Conservation (phyloP, 2,797 vertebrate species). For the Esox lucius region DNA sequence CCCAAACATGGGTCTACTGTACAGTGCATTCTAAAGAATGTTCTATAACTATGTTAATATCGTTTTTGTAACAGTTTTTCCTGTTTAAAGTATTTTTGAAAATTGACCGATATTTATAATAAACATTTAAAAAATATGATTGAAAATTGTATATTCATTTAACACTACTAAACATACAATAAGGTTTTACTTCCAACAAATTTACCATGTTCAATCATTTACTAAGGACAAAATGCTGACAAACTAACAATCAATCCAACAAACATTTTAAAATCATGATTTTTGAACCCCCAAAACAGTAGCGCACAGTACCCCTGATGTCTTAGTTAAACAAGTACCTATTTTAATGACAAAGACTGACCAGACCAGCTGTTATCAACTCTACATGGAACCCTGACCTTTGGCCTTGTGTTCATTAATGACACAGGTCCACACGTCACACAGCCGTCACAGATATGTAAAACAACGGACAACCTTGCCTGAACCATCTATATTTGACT, state of each 20-base stretch:
- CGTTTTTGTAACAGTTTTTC: conserved; percentile 51
- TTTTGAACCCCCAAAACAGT: not conserved
- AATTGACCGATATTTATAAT: conserved; percentile 62
- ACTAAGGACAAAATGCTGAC: not conserved
- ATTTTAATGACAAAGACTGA: too few relatives aligned
- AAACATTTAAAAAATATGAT: conserved; percentile 35
- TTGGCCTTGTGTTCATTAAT: conserved; percentile 30
- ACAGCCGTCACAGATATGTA: conserved; percentile 15
- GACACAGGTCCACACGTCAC: conserved; percentile 50
- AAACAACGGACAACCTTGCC: conserved; percentile 5
- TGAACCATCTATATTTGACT: conserved; percentile 63
- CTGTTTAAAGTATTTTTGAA: conserved; percentile 45
- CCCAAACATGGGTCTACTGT: not conserved
- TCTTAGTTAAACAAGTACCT: too few relatives aligned
- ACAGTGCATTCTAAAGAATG: not conserved
- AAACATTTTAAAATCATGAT: not conserved
- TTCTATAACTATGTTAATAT: conserved; percentile 23
- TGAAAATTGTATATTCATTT: not conserved
- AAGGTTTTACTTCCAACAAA: not conserved
- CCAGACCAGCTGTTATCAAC: not conserved
- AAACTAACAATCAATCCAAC: not conserved
- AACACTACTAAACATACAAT: not conserved
- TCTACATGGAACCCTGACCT: conserved; percentile 30
- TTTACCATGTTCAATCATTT: not conserved
- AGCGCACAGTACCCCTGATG: not conserved